Percentiles rank a stretch among this genome's conserved stretches.
phyloP scores from a whole-genome alignment of 2,113 vertebrate genomes.

The Cryptotis parvus region DNA sequence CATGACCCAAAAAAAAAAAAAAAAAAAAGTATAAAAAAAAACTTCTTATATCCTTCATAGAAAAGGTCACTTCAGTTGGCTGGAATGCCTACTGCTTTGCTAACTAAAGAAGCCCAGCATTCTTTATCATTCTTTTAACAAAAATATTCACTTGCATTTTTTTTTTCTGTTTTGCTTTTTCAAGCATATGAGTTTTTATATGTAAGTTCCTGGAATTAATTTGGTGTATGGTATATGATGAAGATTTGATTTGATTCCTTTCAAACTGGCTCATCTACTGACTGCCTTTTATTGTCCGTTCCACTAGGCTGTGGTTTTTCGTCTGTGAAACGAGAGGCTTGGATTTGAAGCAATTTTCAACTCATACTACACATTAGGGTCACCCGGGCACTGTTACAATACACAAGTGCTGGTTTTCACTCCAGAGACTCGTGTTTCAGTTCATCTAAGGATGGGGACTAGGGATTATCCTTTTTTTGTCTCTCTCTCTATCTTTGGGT shows the following conservation, averaged over 20 bases:
- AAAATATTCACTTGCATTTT: background rate
- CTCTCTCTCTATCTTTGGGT: no score
- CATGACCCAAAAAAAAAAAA: no score
- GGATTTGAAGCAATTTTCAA: background rate
- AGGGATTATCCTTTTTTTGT: background rate
- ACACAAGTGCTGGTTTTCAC: background rate
- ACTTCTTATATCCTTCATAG: background rate
- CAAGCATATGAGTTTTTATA: background rate
- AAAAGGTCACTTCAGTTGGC: slow-evolving; percentile 1
- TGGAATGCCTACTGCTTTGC: slow-evolving; percentile 26
- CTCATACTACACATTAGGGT: background rate
- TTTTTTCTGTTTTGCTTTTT: background rate
- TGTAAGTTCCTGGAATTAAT: slow-evolving; percentile 37
- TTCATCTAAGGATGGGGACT: background rate
- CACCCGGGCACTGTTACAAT: background rate
- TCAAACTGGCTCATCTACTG: background rate
- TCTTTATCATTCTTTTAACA: slow-evolving; percentile 11
- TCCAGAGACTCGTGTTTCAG: background rate
- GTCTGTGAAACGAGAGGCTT: background rate
- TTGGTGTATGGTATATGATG: background rate
- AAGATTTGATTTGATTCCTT: slow-evolving; percentile 24
- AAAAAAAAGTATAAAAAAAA: no score
- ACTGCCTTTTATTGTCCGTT: background rate
- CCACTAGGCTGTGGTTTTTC: background rate
- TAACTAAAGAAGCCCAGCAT: background rate